Base-by-base conservation (phyloP, 2,888 invertebrate species). In the Bellardia bayeri region DNA sequence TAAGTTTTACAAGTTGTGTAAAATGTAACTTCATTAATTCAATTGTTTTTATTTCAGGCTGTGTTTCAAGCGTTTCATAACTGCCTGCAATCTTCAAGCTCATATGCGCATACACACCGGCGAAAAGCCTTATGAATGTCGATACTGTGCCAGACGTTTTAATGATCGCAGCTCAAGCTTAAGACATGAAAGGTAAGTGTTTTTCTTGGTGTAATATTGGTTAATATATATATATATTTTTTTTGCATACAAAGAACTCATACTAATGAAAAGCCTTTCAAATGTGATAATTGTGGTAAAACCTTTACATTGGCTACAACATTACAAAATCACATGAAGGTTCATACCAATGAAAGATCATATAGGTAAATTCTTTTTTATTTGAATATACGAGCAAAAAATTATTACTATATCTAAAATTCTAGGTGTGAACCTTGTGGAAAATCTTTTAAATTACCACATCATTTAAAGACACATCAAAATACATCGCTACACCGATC, bases 381-480 rank as follows among this genome's bases (percentile, higher is more conserved):
- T n/a, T 23, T n/a, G 4, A 13, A n/a, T 4, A 45, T 7, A 3
- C 49, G 6, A 40, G 16, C 4, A 23, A 72, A 11, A 23, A 23
- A 42, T 42, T 8, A 51, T 0, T n/a, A n/a, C 1, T 58, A 13
- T 81, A 16, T 33, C 11, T 42, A 54, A 69, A 13, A 23, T 56
- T 4, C 45, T 88, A 93, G 92, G 72, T 94, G 93, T 75, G 82
- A 90, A 2, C 90, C 90, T 3, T 94, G 94, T 81, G 89, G 90
- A 4, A 94, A 93, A 84, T 91, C 91, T 0, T 94, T 94, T 79
- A 92, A 93, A 6, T 89, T 93, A 88, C 91, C 92, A 1, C 94
- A 94, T 85, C 93, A 94, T 81, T 89, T 93, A 0, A 93, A 93
- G 61, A 93, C 93, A 0, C 93, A 94, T 87, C 75, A 88, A 54